Evolutionary conservation across 1,140 invertebrate species (phyloP), one percentile per base, ranked within the genome.

Genomic region (Monomorium pharaonis): DNA sequence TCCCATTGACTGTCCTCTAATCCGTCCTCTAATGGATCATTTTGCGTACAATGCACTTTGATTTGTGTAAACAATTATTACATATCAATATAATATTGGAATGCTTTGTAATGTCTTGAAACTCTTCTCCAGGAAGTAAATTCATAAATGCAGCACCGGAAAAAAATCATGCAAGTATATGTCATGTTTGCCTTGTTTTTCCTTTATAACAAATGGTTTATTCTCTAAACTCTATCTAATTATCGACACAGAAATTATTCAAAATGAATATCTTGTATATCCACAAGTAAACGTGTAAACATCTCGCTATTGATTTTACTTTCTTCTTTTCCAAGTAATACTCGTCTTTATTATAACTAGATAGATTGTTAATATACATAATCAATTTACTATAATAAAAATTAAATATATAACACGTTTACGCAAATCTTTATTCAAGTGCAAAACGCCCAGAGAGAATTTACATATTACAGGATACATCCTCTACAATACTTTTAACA

Each of bases 1-100:
- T 86, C 77, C 12, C n/a, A n/a, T n/a, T n/a, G n/a, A n/a, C 63
- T 47, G 63, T 16, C 63, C 63, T 67, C 63, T 67, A 47, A 67
- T 21, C n/a, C 12, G 63, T 47, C 37, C 63, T 67, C 37, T 67
- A 47, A 47, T 67, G 9, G 12, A 67, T 14, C n/a, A 24, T 51
- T 70, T 4, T 30, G 18, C 24, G 69, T 9, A 49, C 24, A 18
- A 72, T 72, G 69, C 27, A 30, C 42, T 72, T 30, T 30, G 18
- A 33, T 16, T 70, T 49, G 10, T 33, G 1, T 30, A 72, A 49
- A 72, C 16, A 49, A 72, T 47, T 21, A 44, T 44, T 44, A 16
- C 14, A 65, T 42, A 65, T 65, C 24, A 12, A 21, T 30, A 42
- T 65, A 33, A 6, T 9, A 65, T 42, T 16, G 60, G 2, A 62